phyloP scores from a whole-genome alignment of 2,113 vertebrate genomes.

The Tupaia tana region DNA sequence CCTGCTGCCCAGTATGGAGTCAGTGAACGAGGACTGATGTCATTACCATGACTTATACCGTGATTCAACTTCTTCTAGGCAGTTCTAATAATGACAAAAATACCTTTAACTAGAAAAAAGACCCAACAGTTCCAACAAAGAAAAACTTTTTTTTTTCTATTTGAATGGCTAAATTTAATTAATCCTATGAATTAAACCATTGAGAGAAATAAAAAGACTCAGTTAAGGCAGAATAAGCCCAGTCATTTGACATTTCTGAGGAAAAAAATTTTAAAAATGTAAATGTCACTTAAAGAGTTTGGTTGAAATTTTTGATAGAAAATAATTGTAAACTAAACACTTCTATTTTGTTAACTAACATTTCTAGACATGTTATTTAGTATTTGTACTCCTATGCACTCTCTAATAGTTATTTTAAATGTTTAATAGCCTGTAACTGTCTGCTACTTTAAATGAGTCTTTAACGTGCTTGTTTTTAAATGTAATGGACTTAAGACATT shows the following conservation, averaged over 20 bases:
- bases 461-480: slow-evolving; percentile 65
- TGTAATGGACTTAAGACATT: slow-evolving; percentile 29
- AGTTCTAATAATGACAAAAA: slow-evolving; percentile 31
- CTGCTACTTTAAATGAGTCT: slow-evolving; percentile 61
- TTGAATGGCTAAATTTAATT: slow-evolving; percentile 21
- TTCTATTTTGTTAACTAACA: slow-evolving; percentile 47
- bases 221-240: slow-evolving; percentile 23
- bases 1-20: rapidly evolving
- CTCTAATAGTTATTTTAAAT: slow-evolving; percentile 41
- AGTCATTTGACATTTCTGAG: not conserved
- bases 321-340: slow-evolving; percentile 53
- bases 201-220: not conserved
- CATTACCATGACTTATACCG: not conserved
- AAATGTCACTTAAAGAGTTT: not conserved
- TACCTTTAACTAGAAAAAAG: not conserved
- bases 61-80: not conserved
- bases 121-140: not conserved
- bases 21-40: not conserved
- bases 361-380: slow-evolving; percentile 15
- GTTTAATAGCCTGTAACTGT: slow-evolving; percentile 33
- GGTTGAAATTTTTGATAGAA: slow-evolving; percentile 21
- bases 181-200: not conserved
- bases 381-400: not conserved
- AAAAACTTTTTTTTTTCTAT: slow-evolving; percentile 11
- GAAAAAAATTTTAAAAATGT: not conserved